These are phyloP conservation scores for Venturia canescens DNA, from an alignment of 1,140 invertebrate species.

Conservation along the genomic window DNA sequence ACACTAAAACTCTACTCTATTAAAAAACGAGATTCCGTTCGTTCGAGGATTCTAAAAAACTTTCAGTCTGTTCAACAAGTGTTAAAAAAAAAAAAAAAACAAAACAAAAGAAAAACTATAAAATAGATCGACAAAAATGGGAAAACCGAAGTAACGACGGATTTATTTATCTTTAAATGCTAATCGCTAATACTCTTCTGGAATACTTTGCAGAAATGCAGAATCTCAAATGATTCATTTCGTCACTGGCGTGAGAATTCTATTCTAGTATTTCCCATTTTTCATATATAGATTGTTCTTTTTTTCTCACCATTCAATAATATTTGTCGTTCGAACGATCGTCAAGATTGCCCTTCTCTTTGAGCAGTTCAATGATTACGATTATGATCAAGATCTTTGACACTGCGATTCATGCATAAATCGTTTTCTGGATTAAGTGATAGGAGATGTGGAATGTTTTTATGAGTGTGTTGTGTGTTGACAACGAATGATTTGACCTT, in stretches of 20 bases:
- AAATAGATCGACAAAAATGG: conserved; percentile 9
- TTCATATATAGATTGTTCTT: background rate
- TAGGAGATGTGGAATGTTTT: conserved; percentile 2
- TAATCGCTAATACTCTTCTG: conserved; percentile 19
- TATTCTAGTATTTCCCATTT: background rate
- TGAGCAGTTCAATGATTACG: conserved; percentile 11
- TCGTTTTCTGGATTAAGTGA: background rate
- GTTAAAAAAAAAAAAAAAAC: background rate
- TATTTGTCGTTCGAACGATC: conserved; percentile 5
- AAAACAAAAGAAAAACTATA: background rate
- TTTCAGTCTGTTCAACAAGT: conserved; percentile 45
- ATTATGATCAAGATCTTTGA: background rate
- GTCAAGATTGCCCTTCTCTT: conserved; percentile 25
- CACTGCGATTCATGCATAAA: background rate
- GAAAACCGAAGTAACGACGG: conserved; percentile 18
- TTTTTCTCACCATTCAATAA: conserved; percentile 3
- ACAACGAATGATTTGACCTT: background rate
- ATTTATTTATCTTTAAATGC: conserved; percentile 45
- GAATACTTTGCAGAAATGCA: conserved; percentile 24
- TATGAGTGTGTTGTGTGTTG: background rate
- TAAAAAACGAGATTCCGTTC: background rate
- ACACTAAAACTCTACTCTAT: background rate
- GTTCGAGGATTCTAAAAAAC: conserved; percentile 31
- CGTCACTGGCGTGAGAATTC: background rate
- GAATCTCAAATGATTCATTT: background rate